Conservation (phyloP, 1,140 invertebrate genomes). For the Plectus sambesii region DNA sequence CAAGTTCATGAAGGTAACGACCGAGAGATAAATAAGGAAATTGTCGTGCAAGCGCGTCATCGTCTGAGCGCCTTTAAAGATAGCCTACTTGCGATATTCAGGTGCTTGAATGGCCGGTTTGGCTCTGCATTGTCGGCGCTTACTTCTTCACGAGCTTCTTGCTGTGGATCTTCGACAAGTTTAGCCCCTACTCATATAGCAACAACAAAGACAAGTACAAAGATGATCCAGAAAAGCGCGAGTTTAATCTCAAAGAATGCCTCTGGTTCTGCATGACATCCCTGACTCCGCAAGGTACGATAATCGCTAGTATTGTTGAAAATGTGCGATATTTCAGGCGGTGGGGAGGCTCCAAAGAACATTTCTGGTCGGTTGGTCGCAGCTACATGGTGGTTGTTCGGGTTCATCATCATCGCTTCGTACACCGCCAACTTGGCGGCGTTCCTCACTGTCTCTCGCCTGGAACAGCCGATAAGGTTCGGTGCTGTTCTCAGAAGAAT, state of each 20-base stretch:
- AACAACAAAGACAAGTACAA: conserved; percentile 85
- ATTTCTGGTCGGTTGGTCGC: conserved; percentile 69
- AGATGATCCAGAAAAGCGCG: conserved; percentile 76
- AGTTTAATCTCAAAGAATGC: conserved; percentile 89
- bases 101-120: conserved; percentile 85
- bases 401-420: conserved; percentile 92
- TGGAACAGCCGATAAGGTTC: conserved; percentile 77
- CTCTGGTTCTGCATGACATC: conserved; percentile 99
- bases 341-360: conserved; percentile 73
- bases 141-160: conserved; percentile 87
- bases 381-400: conserved; percentile 94
- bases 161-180: conserved; percentile 87
- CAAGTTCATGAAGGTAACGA: conserved; percentile 69
- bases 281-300: conserved; percentile 67
- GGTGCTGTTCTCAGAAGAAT: neutral
- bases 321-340: conserved; percentile 53
- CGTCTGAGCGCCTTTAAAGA: too few relatives aligned
- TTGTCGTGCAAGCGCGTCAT: too few relatives aligned
- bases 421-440: conserved; percentile 95
- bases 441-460: conserved; percentile 85
- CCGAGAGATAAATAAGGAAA: too few relatives aligned
- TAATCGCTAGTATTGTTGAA: conserved; percentile 1
- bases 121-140: conserved; percentile 84
- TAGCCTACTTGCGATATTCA: neutral
- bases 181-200: conserved; percentile 80